These are phyloP conservation scores for Julus scandinavius DNA, from an alignment of 2,888 invertebrate genomes.

Conservation along the genomic window DNA sequence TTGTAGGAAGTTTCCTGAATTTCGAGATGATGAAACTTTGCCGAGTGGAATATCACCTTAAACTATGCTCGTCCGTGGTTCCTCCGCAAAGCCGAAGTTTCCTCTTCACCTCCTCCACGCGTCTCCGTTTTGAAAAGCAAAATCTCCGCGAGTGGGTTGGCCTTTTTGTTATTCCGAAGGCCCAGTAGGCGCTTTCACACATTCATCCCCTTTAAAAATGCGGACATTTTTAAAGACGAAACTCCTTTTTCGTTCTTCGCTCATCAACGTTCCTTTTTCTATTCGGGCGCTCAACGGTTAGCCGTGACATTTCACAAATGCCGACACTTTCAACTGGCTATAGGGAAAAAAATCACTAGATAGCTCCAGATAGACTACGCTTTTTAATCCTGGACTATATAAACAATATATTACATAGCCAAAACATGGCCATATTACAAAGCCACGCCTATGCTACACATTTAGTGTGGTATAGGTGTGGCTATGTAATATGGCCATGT, in stretches of 20 bases:
- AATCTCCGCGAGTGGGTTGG: not conserved
- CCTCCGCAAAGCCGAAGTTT: too few species aligned
- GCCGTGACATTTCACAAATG: not conserved
- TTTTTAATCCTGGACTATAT: too few species aligned
- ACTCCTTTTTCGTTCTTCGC: not conserved
- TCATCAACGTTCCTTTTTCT: not conserved
- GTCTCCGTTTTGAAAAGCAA: not conserved
- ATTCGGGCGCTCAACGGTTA: not conserved
- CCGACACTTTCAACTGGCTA: not conserved
- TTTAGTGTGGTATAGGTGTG: too few species aligned
- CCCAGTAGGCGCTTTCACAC: not conserved
- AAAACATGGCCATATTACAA: too few species aligned
- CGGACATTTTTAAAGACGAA: constrained; percentile 20
- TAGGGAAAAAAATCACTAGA: not conserved
- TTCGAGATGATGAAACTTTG: too few species aligned
- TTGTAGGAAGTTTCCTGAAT: too few species aligned
- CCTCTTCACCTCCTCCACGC: not conserved
- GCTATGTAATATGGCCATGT: too few species aligned
- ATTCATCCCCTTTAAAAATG: constrained; percentile 6
- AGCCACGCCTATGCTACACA: too few species aligned
- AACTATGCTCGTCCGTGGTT: too few species aligned
- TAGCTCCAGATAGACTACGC: too few species aligned
- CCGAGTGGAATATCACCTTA: too few species aligned
- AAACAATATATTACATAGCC: too few species aligned
- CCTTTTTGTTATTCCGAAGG: not conserved